Base-by-base conservation (phyloP, 2,888 invertebrate species). In the Pterostichus madidus region DNA sequence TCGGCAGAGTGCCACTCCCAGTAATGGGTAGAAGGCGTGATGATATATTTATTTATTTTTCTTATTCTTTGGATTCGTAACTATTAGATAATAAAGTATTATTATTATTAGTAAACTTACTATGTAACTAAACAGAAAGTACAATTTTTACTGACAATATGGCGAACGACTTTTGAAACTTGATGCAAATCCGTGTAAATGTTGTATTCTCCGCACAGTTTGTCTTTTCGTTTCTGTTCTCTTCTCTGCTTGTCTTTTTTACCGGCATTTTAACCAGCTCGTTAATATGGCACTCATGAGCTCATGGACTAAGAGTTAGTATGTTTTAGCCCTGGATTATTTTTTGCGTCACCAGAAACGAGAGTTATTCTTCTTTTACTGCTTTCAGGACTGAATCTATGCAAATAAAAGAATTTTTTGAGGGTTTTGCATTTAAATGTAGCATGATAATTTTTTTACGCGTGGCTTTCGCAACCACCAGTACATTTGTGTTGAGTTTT, bases 371-470 rank as follows among this genome's bases (percentile, higher is more conserved):
- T 76, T 76, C 76, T 76, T 76, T 76, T 76, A 24, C 31, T 31
- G 53, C 53, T 32, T 53, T 64, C n/a, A 3, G 64, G 53, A 35
- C 52, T 76, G 56, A 76, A 53, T 76, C 35, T 76, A 76, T 76
- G 76, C 76, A 76, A 76, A 76, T 53, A 76, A 76, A 76, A 7
- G 53, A 46, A 76, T 32, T 76, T 76, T 76, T 76, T 56, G 35
- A 35, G 13, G 35, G 39, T 32, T 76, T 76, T 53, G 31, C 76
- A 53, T 53, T 76, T 52, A 52, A 76, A 76, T 53, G 53, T 76
- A 76, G 76, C 76, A 39, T 17, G 32, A 53, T 49, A 76, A 76
- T 49, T 49, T 49, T 44, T 75, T 44, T 49, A 15, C n/a, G 15
- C 15, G 6, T 35, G n/a, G 15, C 10, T 53, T 17, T 76, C 32